phyloP scores from a whole-genome alignment of 2,113 vertebrate genomes.

The Forbesichthys papilliferus region DNA sequence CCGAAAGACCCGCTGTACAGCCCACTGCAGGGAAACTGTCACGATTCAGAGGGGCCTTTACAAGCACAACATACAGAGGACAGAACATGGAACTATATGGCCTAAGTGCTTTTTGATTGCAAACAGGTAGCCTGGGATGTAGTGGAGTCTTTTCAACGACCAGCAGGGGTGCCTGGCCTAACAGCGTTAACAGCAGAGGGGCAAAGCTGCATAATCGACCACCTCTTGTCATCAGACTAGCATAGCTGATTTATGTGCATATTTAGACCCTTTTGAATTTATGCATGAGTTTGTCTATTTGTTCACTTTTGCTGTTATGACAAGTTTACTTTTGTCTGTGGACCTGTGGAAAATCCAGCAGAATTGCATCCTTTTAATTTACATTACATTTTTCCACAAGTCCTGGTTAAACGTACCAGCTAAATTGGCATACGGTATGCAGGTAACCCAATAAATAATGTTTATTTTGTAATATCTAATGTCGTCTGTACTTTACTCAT shows the following conservation, averaged over 20 bases:
- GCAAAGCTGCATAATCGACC: slow-evolving; percentile 28
- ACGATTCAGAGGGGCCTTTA: slow-evolving; percentile 53
- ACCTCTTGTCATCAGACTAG: slow-evolving; percentile 44
- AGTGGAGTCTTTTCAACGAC: slow-evolving; percentile 36
- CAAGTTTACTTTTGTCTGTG: slow-evolving; percentile 34
- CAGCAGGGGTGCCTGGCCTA: slow-evolving; percentile 36
- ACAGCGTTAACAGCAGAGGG: slow-evolving; percentile 21
- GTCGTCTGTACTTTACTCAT: no score
- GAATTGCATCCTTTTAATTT: slow-evolving; percentile 19
- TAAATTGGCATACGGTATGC: neutral
- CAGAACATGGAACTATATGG: slow-evolving; percentile 39
- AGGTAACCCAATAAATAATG: neutral
- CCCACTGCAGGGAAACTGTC: slow-evolving; percentile 48
- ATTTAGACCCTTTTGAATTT: slow-evolving; percentile 50
- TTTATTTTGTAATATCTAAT: no score
- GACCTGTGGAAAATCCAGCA: slow-evolving; percentile 32
- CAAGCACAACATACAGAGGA: slow-evolving; percentile 30
- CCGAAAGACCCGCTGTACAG: slow-evolving; percentile 50
- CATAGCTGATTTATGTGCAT: slow-evolving; percentile 49
- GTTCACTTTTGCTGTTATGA: slow-evolving; percentile 36
- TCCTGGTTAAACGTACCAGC: neutral
- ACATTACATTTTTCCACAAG: neutral
- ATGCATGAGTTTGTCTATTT: slow-evolving; percentile 54
- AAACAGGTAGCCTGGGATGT: slow-evolving; percentile 35
- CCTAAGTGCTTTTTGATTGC: slow-evolving; percentile 59